A percentile compares a stretch with the other conserved stretches of the same genome.
Conservation (phyloP, 2,113 vertebrate species). For the Colossoma macropomum region DNA sequence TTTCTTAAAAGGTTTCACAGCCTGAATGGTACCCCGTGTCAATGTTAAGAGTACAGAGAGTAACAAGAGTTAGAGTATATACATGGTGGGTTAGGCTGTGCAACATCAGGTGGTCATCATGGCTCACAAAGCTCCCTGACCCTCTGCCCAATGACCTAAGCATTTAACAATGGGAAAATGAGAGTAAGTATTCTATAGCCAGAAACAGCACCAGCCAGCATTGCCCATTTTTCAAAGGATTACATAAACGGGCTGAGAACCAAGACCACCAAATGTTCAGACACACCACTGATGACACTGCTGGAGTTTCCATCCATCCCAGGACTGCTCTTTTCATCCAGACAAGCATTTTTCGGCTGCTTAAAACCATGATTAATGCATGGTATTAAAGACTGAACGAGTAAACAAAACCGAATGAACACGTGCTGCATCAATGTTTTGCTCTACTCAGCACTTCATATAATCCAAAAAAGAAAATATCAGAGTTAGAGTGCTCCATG, state of each 20-base stretch:
- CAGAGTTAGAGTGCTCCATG: not conserved
- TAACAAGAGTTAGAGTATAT: not conserved
- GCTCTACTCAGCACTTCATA: slow-evolving; percentile 9
- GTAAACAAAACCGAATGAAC: slow-evolving; percentile 8
- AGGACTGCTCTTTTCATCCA: slow-evolving; percentile 11
- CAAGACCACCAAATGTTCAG: slow-evolving; percentile 51
- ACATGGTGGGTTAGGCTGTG: not conserved
- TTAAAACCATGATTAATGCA: slow-evolving; percentile 35
- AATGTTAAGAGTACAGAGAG: slow-evolving; percentile 10
- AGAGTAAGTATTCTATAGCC: slow-evolving; percentile 37
- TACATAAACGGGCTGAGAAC: slow-evolving; percentile 43
- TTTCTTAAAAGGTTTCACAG: not conserved
- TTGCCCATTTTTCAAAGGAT: slow-evolving; percentile 26
- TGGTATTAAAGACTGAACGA: slow-evolving; percentile 6
- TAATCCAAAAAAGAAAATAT: slow-evolving; percentile 22
- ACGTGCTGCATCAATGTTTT: slow-evolving; percentile 14
- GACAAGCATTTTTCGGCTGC: slow-evolving; percentile 1
- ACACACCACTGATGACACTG: slow-evolving; percentile 36
- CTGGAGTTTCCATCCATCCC: slow-evolving; percentile 39
- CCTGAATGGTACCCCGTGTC: not conserved
- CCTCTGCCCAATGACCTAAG: slow-evolving; percentile 28
- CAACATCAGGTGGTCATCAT: not conserved
- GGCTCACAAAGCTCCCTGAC: not conserved
- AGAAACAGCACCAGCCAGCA: slow-evolving; percentile 12
- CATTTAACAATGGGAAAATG: slow-evolving; percentile 59